Base-by-base conservation (phyloP, 2,113 vertebrate genomes). In the Morone chrysops region DNA sequence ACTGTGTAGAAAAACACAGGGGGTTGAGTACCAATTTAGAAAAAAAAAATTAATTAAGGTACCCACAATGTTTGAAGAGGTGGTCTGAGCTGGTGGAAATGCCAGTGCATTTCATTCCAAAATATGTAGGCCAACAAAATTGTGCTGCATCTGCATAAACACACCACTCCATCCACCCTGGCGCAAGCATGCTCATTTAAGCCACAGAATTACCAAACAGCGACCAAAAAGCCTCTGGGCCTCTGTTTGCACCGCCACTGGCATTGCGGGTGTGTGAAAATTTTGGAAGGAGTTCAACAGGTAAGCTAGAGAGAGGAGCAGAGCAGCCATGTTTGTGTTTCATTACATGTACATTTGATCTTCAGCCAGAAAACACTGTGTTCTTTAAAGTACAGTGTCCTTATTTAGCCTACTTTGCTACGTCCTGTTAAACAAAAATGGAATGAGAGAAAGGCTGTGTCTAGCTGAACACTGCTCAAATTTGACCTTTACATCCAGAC, bases 401-500 rank as follows among this genome's bases (percentile, higher is more conserved):
- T 75, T 74, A 78, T 86, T 74, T 69, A 63, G 69, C 36, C 13
- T 31, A 31, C 41, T 87, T 78, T 80, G 70, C 68, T 70, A 70
- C 50, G 78, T 50, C 60, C 31, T 81, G 50, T 80, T 70, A 25
- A 85, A 83, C 50, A 70, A 76, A 83, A 69, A 6, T 20, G 60
- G 10, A 62, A 62, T 14, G 45, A 82, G 74, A 83, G 48, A 67
- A 50, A 65, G 59, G 43, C 70, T 48, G 40, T 63, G 56, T 87
- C 36, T 62, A 67, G 70, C 79, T 59, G 47, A 82, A 77, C 69
- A 80, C 75, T 25, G 80, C 80, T 92, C 81, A 86, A 18, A 82
- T 88, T 53, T 92, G 90, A 92, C 92, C 90, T 93, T 92, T 93
- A 66, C 66, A 76, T 85, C 54, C 70, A 75, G 66, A 86, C 86